Percentiles rank a stretch among this genome's conserved stretches.
Evolutionary conservation across 2,888 invertebrate species (phyloP).

Genomic region (Heliothis peltigera): DNA sequence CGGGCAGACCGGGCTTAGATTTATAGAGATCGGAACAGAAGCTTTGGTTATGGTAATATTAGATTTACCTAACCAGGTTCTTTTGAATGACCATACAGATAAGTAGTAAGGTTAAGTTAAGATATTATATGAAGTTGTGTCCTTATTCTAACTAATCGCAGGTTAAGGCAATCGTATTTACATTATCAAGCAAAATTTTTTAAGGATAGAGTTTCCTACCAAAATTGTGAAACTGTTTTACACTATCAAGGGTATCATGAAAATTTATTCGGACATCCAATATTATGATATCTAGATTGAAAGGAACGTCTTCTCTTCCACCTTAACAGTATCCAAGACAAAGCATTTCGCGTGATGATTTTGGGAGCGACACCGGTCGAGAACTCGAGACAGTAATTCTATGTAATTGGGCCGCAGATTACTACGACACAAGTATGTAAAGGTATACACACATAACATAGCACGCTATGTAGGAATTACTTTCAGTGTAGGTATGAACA

Average conservation of each 20-base stretch:
- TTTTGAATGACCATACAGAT: too few relatives aligned
- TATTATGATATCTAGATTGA: too few relatives aligned
- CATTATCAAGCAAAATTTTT: too few relatives aligned
- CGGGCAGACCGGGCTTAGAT: slow-evolving; percentile 45
- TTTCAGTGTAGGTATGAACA: background rate
- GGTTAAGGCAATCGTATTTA: too few relatives aligned
- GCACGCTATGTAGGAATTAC: background rate
- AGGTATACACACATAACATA: slow-evolving; percentile 3
- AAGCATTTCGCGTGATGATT: slow-evolving; percentile 69
- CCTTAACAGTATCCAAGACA: slow-evolving; percentile 30
- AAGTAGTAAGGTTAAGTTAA: too few relatives aligned
- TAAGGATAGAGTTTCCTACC: too few relatives aligned
- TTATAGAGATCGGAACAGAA: slow-evolving; percentile 40
- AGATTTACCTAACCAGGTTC: too few relatives aligned
- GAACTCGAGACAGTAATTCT: slow-evolving; percentile 66
- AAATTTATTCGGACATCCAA: too few relatives aligned
- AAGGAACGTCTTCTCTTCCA: slow-evolving; percentile 42
- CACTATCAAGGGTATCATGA: too few relatives aligned
- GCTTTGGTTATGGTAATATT: background rate
- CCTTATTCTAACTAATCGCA: too few relatives aligned
- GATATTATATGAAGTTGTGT: too few relatives aligned
- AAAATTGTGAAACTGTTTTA: too few relatives aligned
- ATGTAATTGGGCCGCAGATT: slow-evolving; percentile 69
- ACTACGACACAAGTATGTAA: slow-evolving; percentile 38
- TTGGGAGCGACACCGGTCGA: slow-evolving; percentile 56